phyloP scores from a whole-genome alignment of 2,888 invertebrate species.

The Drosophila atroscutellata region DNA sequence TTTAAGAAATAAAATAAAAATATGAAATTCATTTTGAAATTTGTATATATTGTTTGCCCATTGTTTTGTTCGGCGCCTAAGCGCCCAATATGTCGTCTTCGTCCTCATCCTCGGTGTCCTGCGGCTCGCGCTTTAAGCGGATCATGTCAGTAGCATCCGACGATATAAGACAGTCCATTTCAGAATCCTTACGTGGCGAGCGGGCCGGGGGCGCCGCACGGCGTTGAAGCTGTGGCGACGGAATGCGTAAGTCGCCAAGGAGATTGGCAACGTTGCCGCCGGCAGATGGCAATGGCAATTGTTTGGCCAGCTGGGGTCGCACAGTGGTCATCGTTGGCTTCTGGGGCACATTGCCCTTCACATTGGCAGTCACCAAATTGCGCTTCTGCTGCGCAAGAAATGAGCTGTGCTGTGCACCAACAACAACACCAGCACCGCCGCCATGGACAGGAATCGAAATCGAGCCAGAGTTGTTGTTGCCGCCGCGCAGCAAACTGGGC shows the following conservation, averaged over 20 bases:
- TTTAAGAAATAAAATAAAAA: background rate
- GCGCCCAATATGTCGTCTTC: slow-evolving; percentile 60
- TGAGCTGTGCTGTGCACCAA: background rate
- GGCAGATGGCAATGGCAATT: background rate
- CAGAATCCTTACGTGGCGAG: background rate
- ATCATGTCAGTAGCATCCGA: slow-evolving; percentile 64
- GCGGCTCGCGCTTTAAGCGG: slow-evolving; percentile 66
- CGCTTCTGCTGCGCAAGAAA: slow-evolving; percentile 36
- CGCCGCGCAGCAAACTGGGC: slow-evolving; percentile 30
- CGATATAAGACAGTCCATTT: slow-evolving; percentile 67
- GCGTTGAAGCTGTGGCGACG: background rate
- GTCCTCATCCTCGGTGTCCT: slow-evolving; percentile 52
- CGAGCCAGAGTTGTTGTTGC: background rate
- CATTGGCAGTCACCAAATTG: slow-evolving; percentile 58
- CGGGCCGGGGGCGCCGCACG: background rate
- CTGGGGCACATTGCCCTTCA: slow-evolving; percentile 25
- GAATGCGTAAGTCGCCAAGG: slow-evolving; percentile 2
- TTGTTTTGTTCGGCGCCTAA: slow-evolving; percentile 23
- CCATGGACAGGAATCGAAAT: background rate
- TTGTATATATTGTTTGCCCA: background rate
- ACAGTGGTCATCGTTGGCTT: background rate
- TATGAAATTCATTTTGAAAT: background rate
- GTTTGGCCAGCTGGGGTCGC: slow-evolving; percentile 2
- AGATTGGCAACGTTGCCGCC: slow-evolving; percentile 43
- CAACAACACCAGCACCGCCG: no score